A percentile compares a stretch with the other conserved stretches of the same genome.
phyloP scores from a whole-genome alignment of 2,113 vertebrate genomes.

The Hypanus sabinus region DNA sequence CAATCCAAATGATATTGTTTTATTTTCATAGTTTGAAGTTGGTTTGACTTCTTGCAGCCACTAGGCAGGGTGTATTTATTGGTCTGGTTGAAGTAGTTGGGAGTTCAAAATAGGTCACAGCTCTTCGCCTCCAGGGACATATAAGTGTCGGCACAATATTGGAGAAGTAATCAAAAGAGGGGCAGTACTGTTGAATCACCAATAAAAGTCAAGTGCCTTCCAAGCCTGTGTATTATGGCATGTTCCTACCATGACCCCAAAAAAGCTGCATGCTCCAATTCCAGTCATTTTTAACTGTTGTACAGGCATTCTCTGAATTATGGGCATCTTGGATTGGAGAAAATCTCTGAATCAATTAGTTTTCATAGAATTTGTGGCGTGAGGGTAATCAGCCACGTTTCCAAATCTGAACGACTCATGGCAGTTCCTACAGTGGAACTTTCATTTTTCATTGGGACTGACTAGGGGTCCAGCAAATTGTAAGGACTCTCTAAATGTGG shows the following conservation, averaged over 20 bases:
- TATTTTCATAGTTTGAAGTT: background rate
- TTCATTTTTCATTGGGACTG: background rate
- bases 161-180: background rate
- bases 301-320: background rate
- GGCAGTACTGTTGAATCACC: background rate
- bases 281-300: background rate
- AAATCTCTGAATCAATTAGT: background rate
- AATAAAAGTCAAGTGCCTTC: background rate
- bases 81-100: background rate
- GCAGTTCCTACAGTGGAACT: background rate
- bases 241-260: background rate
- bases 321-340: background rate
- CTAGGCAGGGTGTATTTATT: background rate
- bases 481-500: too few species aligned
- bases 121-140: background rate
- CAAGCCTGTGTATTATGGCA: background rate
- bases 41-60: background rate
- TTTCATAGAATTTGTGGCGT: background rate
- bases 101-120: background rate
- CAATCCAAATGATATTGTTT: background rate
- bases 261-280: background rate
- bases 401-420: background rate
- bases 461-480: background rate
- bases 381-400: background rate
- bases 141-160: background rate